Evolutionary conservation across 2,888 invertebrate genomes (phyloP).

Genomic region (Meteorus colon): DNA sequence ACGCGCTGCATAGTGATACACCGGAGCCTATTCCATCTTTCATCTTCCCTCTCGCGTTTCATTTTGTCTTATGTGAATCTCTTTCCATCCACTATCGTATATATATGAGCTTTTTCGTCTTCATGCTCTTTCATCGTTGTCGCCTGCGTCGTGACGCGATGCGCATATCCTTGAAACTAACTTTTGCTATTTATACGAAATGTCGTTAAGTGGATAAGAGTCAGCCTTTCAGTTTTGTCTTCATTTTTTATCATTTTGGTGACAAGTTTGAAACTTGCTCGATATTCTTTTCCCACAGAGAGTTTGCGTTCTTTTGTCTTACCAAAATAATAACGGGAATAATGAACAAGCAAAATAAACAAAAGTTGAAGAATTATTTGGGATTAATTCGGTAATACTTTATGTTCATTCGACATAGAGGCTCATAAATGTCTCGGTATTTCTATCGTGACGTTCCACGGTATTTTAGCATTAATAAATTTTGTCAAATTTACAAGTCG

Average conservation of each 20-base stretch:
- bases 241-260: neutral
- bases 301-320: neutral
- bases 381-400: neutral
- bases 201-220: constrained; percentile 51
- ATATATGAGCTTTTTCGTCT: neutral
- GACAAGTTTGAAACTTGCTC: neutral
- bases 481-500: neutral
- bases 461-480: neutral
- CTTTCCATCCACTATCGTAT: constrained; percentile 6
- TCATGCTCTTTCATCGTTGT: constrained; percentile 40
- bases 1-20: constrained; percentile 55
- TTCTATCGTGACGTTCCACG: neutral
- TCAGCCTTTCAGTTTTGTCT: neutral
- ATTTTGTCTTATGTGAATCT: constrained; percentile 27
- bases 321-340: neutral
- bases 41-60: constrained; percentile 28
- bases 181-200: constrained; percentile 51
- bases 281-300: neutral
- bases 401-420: neutral
- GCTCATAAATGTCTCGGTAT: neutral
- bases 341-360: neutral
- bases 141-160: constrained; percentile 40
- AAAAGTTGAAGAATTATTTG: neutral
- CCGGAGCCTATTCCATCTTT: constrained; percentile 3
- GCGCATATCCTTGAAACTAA: constrained; percentile 44